Evolutionary conservation across 2,113 vertebrate genomes (phyloP), one percentile per base, ranked within the genome.

Genomic region (Ptilorrhoa leucosticta): DNA sequence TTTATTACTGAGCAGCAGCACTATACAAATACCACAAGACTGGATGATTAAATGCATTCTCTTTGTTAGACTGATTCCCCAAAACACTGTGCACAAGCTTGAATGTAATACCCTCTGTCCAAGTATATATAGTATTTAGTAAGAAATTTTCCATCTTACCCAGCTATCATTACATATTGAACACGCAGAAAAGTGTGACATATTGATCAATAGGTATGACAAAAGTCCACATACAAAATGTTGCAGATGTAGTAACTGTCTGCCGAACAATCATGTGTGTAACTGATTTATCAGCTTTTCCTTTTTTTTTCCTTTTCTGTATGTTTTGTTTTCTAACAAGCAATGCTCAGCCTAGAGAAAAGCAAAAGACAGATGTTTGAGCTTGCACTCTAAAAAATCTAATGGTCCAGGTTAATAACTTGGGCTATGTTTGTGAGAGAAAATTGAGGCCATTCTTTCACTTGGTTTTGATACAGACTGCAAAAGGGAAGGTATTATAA

Each of bases 371-470:
- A 94, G 66, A 95, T 87, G 40, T 89, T 73, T 87, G 64, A 83
- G 50, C 75, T 97, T 96, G 93, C 64, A 89, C 71, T 48, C 82
- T 91, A 56, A 90, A 71, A 89, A 96, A 88, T 96, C 82, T 91
- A 95, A 94, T 89, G 68, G 88, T 89, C 37, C 40, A 81, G 94
- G 96, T 98, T 97, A 98, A 97, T 97, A 97, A 95, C 94, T 95
- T 98, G 95, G 84, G 89, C 91, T 96, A 23, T 61, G 53, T 87
- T 94, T 96, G 91, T 90, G 83, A 94, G 97, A 97, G 94, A 97
- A 97, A 97, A 97, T 94, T 96, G 95, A 97, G 98, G 70, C 68
- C 76, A 94, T 96, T 97, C 94, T 96, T 97, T 94, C 83, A 92
- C 76, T 97, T 93, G 78, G 73, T 92, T 97, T 97, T 37, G 54